These are phyloP conservation scores for Euzetes globulus DNA, from an alignment of 2,888 invertebrate genomes.

Conservation along the genomic window DNA sequence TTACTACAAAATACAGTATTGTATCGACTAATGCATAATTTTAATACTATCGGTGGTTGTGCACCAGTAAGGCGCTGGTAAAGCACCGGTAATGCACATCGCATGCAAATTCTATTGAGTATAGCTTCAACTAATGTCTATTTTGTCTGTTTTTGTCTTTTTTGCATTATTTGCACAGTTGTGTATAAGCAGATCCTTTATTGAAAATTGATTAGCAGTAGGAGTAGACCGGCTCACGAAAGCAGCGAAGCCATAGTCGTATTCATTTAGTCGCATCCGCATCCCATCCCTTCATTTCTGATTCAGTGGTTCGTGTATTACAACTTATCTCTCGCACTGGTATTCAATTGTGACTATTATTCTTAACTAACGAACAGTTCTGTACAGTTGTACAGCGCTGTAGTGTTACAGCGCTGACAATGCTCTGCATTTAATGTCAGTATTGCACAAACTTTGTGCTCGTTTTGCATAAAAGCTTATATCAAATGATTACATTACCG, in stretches of 20 bases:
- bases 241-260: conserved; percentile 24
- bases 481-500: conserved; percentile 23
- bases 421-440: background rate
- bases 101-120: conserved; percentile 14
- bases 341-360: conserved; percentile 19
- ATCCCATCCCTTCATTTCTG: conserved; percentile 29
- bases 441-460: conserved; percentile 26
- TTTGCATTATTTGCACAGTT: conserved; percentile 29
- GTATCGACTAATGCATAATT: background rate
- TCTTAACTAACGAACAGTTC: conserved; percentile 2
- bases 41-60: no score
- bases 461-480: conserved; percentile 33
- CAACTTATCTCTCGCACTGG: conserved; percentile 22
- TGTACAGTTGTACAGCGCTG: background rate
- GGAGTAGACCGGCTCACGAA: conserved; percentile 27
- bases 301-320: conserved; percentile 25
- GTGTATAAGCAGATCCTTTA: conserved; percentile 23
- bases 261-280: conserved; percentile 27
- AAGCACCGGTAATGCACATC: conserved; percentile 3
- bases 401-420: background rate
- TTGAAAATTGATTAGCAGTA: conserved; percentile 30
- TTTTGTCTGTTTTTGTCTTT: conserved; percentile 27
- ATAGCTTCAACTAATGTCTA: conserved; percentile 15
- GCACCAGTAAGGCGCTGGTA: background rate
- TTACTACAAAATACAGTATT: background rate